Conservation (phyloP, 1,140 invertebrate genomes). For the Scaptomyza montana region DNA sequence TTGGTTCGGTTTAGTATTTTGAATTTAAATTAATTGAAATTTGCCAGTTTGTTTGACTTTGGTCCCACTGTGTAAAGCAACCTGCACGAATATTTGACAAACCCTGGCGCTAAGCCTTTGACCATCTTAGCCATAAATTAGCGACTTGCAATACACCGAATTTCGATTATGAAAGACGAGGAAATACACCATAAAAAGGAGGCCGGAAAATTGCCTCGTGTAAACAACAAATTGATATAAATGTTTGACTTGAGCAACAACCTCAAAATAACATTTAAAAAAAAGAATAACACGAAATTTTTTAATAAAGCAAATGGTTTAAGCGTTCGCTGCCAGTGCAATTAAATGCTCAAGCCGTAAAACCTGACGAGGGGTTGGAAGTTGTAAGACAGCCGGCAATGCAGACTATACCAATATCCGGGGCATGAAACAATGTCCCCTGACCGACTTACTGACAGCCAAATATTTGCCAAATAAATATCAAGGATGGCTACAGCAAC, state of each 20-base stretch:
- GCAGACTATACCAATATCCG: conserved; percentile 60
- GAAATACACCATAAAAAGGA: conserved; percentile 22
- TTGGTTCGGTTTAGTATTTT: no score
- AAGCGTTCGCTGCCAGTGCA: conserved; percentile 44
- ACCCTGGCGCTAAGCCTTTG: conserved; percentile 57
- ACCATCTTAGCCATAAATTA: conserved; percentile 40
- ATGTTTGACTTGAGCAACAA: conserved; percentile 24
- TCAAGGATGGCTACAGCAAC: conserved; percentile 3
- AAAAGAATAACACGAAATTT: conserved; percentile 32
- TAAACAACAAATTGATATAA: conserved; percentile 68
- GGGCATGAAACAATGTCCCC: conserved; percentile 53
- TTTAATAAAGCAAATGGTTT: conserved; percentile 60
- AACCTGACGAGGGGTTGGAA: not conserved
- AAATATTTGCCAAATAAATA: conserved; percentile 79
- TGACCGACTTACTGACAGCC: conserved; percentile 46
- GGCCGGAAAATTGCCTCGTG: conserved; percentile 27
- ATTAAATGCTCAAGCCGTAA: conserved; percentile 48
- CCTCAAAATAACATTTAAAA: conserved; percentile 6
- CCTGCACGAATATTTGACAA: conserved; percentile 51
- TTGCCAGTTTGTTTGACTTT: not conserved
- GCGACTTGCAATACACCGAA: conserved; percentile 38
- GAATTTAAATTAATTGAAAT: not conserved
- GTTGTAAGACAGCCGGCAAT: conserved; percentile 5
- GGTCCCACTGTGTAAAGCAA: conserved; percentile 10
- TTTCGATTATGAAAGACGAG: conserved; percentile 63